Conservation (phyloP, 2,113 vertebrate species). For the Cnemophilus loriae region DNA sequence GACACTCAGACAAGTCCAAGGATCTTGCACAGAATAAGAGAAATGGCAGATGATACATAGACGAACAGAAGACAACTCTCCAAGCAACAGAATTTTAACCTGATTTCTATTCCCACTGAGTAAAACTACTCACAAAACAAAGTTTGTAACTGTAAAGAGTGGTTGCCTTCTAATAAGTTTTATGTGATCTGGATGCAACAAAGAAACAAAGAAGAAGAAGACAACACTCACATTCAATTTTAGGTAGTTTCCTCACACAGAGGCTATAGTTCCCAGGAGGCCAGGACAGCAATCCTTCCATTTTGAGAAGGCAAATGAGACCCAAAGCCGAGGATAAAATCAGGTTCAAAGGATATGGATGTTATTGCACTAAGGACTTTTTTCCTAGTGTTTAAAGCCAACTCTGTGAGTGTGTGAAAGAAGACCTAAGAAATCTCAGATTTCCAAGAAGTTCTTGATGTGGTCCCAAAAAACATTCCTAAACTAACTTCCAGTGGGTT, state of each 20-base stretch:
- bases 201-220: neutral
- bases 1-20: neutral
- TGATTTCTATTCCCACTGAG: neutral
- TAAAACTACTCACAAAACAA: neutral
- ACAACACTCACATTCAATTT: neutral
- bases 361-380: neutral
- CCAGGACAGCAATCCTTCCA: fast-evolving
- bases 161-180: neutral
- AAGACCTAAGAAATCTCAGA: neutral
- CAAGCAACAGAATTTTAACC: neutral
- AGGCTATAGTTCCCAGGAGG: neutral
- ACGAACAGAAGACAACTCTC: neutral
- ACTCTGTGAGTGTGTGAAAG: neutral
- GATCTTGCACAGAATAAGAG: neutral
- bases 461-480: neutral
- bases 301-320: neutral
- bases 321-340: neutral
- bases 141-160: neutral
- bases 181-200: neutral
- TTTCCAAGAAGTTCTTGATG: neutral
- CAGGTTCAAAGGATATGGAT: neutral
- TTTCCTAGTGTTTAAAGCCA: neutral
- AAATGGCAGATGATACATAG: neutral
- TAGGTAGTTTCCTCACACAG: neutral
- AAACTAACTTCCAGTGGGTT: neutral